Evolutionary conservation across 2,113 vertebrate genomes (phyloP).

Genomic region (Petaurus breviceps): DNA sequence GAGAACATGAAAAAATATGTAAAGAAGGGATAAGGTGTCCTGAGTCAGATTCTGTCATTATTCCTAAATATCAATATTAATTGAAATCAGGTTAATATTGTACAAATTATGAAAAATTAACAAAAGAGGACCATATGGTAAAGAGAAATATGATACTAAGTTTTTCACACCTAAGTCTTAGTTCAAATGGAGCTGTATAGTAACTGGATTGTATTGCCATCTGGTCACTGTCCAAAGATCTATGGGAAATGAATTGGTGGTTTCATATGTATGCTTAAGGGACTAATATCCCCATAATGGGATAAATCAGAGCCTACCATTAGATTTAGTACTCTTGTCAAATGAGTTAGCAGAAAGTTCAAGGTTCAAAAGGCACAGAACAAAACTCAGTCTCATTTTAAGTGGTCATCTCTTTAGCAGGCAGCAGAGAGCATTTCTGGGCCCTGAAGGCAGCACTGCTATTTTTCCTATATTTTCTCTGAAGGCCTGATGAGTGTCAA

Average conservation of each 20-base stretch:
- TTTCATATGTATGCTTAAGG: slow-evolving; percentile 53
- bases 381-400: slow-evolving; percentile 53
- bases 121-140: background rate
- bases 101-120: background rate
- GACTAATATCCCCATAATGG: slow-evolving; percentile 51
- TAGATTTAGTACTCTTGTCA: slow-evolving; percentile 64
- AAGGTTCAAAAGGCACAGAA: slow-evolving; percentile 62
- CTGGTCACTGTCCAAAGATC: slow-evolving; percentile 36
- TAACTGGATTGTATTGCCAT: slow-evolving; percentile 26
- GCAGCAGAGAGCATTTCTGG: slow-evolving; percentile 29
- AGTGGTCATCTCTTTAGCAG: slow-evolving; percentile 48
- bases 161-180: slow-evolving; percentile 5
- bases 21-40: background rate
- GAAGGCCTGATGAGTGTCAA: slow-evolving; percentile 15
- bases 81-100: background rate
- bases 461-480: background rate
- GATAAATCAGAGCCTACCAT: slow-evolving; percentile 45
- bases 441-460: slow-evolving; percentile 7
- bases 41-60: background rate
- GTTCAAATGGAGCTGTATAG: slow-evolving; percentile 57
- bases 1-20: background rate
- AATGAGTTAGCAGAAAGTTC: slow-evolving; percentile 51
- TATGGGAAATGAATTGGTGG: slow-evolving; percentile 49
- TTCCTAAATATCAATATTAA: slow-evolving; percentile 19
- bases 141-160: background rate